Percentiles rank a stretch among this genome's conserved stretches.
Evolutionary conservation across 2,888 invertebrate genomes (phyloP).

Genomic region (Amphimallon solstitiale): DNA sequence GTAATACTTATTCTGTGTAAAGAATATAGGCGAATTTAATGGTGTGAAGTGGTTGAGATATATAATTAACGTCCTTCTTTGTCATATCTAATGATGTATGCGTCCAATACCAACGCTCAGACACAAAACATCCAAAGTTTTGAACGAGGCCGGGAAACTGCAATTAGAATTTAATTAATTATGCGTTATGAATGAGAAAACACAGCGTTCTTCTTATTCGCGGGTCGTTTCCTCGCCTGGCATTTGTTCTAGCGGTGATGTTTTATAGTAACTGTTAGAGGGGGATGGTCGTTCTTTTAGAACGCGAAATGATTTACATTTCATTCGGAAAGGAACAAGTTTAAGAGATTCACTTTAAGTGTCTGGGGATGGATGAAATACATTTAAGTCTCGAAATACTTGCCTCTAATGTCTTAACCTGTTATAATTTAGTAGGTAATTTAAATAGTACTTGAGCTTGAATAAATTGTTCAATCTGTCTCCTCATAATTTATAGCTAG

Average conservation of each 20-base stretch:
- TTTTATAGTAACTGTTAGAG: constrained; percentile 21
- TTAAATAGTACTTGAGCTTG: constrained; percentile 8
- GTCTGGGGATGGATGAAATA: constrained; percentile 26
- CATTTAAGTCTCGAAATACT: constrained; percentile 11
- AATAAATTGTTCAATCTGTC: constrained; percentile 12
- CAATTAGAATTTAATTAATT: constrained; percentile 66
- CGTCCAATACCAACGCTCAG: constrained; percentile 59
- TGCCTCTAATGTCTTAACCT: constrained; percentile 6
- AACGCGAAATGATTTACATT: constrained; percentile 50
- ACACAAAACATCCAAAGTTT: constrained; percentile 60
- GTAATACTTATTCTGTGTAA: too few species aligned
- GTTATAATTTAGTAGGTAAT: constrained; percentile 19
- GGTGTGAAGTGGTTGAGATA: background rate
- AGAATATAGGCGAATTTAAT: too few species aligned
- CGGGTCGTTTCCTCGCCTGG: constrained; percentile 21
- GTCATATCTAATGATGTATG: constrained; percentile 63
- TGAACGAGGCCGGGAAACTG: constrained; percentile 59
- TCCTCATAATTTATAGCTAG: too few species aligned
- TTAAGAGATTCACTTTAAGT: constrained; percentile 25
- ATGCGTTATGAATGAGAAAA: constrained; percentile 60
- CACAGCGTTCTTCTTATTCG: constrained; percentile 27
- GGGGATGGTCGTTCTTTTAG: constrained; percentile 26
- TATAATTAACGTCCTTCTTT: constrained; percentile 62
- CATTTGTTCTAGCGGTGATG: constrained; percentile 1
- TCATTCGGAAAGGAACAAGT: constrained; percentile 41